phyloP scores from a whole-genome alignment of 2,888 invertebrate genomes.

The Plagodis pulveraria region DNA sequence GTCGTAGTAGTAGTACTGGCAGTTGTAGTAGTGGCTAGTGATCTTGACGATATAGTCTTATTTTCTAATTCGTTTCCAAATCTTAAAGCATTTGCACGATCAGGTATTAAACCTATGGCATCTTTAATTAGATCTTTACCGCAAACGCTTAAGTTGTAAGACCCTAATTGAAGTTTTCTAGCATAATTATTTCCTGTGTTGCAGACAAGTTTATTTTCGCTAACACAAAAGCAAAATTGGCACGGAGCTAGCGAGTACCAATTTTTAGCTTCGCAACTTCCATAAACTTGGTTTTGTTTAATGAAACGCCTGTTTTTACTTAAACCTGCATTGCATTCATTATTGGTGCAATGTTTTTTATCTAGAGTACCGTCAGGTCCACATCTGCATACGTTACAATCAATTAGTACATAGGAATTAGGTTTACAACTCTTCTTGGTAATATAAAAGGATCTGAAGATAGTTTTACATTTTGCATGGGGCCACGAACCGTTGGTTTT shows the following conservation, averaged over 20 bases:
- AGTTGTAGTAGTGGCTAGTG: background rate
- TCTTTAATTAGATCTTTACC: slow-evolving; percentile 54
- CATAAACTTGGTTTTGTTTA: slow-evolving; percentile 40
- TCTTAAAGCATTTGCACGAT: slow-evolving; percentile 33
- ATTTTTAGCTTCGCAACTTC: slow-evolving; percentile 53
- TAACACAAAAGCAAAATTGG: slow-evolving; percentile 66
- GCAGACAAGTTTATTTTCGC: slow-evolving; percentile 62
- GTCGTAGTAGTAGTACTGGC: background rate
- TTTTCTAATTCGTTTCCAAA: slow-evolving; percentile 16
- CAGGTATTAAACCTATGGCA: slow-evolving; percentile 49
- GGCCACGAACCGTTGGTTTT: slow-evolving; percentile 60
- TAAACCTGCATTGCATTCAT: slow-evolving; percentile 45
- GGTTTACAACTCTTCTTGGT: slow-evolving; percentile 48
- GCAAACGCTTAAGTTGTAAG: slow-evolving; percentile 57
- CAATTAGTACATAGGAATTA: slow-evolving; percentile 50
- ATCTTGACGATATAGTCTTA: slow-evolving; percentile 4
- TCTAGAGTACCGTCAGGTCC: slow-evolving; percentile 51
- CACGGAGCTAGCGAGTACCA: slow-evolving; percentile 71
- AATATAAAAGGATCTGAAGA: slow-evolving; percentile 43
- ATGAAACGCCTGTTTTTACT: slow-evolving; percentile 28
- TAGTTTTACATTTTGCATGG: slow-evolving; percentile 47
- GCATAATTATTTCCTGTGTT: slow-evolving; percentile 48
- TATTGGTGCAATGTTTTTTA: slow-evolving; percentile 58
- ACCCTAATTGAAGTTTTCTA: slow-evolving; percentile 48
- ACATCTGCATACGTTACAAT: slow-evolving; percentile 69